These are phyloP conservation scores for Pteruthius melanotis DNA, from an alignment of 2,113 vertebrate species.

Conservation along the genomic window DNA sequence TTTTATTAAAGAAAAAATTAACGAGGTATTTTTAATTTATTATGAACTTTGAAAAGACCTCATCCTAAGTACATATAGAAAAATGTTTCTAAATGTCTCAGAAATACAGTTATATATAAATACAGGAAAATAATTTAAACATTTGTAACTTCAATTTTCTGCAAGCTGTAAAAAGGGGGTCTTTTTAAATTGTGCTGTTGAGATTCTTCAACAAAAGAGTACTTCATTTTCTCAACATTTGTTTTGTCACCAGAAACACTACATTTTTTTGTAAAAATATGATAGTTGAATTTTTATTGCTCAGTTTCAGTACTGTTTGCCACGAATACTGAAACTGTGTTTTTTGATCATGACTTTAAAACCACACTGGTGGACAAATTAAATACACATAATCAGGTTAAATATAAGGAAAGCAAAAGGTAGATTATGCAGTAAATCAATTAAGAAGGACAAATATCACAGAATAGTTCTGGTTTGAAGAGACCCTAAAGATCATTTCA, in stretches of 20 bases:
- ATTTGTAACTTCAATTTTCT: background rate
- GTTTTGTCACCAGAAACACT: background rate
- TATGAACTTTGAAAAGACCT: background rate
- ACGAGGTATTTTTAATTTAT: background rate
- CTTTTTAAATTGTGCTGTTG: background rate
- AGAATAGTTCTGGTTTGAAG: background rate
- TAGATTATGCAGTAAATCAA: background rate
- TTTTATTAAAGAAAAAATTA: background rate
- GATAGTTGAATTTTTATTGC: background rate
- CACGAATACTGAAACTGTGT: constrained; percentile 13
- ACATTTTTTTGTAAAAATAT: background rate
- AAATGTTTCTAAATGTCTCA: background rate
- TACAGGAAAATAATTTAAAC: background rate
- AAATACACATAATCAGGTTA: background rate
- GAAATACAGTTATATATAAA: background rate
- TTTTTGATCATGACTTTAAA: constrained; percentile 9
- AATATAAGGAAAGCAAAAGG: background rate
- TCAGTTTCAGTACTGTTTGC: constrained; percentile 3
- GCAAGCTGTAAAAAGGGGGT: background rate
- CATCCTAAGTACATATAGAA: background rate
- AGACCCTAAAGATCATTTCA: background rate
- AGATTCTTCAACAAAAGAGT: background rate
- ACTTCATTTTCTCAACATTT: background rate
- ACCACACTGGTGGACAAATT: background rate
- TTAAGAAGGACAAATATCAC: background rate